Evolutionary conservation across 2,888 invertebrate genomes (phyloP), one percentile per base, ranked within the genome.

Genomic region (Scelioninae gen. 1): DNA sequence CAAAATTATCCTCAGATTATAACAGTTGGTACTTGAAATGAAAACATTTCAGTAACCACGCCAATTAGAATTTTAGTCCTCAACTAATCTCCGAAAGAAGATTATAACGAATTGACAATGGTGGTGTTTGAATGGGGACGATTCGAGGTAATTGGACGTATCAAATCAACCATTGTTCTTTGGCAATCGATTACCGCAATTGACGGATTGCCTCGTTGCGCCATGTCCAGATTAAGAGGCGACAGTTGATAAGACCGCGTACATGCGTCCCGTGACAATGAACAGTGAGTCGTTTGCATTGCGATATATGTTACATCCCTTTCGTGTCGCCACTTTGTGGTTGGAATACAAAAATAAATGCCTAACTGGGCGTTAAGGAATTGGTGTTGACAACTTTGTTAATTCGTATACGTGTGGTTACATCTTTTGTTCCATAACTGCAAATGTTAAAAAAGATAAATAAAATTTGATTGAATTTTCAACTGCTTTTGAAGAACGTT

Each of bases 111-210:
- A 56, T 68, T 55, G 53, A 80, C 75, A 75, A 80, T 80, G 51
- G 62, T 62, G 66, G 7, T 16, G 51, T 72, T 74, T 75, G 68
- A 75, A 75, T 80, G 55, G 60, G 23, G 10, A 51, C 69, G 51
- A 75, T 69, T 58, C 43, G 51, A 65, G 63, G 29, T 65, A 81
- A 81, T 75, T 81, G 81, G 69, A 65, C 65, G 75, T 58, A 65
- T 74, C 75, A 75, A 81, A 81, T 81, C 75, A 62, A 53, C 51
- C 81, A 81, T 81, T 81, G 81, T 81, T 75, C 75, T 81, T 81
- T 11, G 51, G 49, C 66, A 60, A 79, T 74, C 79, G 79, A 79
- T 80, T 53, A 34, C 68, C 55, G 11, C 80, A 66, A 80, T 75
- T 75, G 80, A 75, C 63, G 68, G 62, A 75, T 69, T 62, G 74